Percentiles rank a stretch among this genome's conserved stretches.
phyloP scores from a whole-genome alignment of 2,113 vertebrate species.

The Tichodroma muraria region DNA sequence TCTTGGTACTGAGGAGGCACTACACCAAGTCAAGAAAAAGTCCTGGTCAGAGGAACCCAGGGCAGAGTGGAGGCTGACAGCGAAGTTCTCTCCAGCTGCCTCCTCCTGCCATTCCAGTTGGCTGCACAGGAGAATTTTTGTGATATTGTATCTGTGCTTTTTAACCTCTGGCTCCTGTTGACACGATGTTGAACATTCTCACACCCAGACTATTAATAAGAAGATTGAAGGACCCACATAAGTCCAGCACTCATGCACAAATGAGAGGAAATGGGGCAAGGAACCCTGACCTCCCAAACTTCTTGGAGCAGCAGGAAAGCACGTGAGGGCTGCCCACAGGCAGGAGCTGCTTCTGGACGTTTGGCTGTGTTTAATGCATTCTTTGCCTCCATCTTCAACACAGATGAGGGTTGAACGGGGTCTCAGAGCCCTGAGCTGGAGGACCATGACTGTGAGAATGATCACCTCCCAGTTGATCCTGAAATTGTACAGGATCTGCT shows the following conservation, averaged over 20 bases:
- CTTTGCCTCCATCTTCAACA: not conserved
- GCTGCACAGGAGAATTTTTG: not conserved
- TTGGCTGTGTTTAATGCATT: not conserved
- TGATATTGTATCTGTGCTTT: constrained; percentile 6
- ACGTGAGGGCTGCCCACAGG: not conserved
- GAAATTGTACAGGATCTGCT: not conserved
- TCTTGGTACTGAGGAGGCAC: not conserved
- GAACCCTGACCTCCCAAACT: not conserved
- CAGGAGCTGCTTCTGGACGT: not conserved
- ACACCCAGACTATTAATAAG: not conserved
- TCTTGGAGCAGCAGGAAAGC: not conserved
- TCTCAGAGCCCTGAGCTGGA: not conserved
- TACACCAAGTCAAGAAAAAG: not conserved
- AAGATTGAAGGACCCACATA: not conserved
- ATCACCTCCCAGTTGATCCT: not conserved
- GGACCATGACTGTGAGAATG: not conserved
- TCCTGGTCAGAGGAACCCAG: not conserved
- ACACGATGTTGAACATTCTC: not conserved
- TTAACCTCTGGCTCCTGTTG: not conserved
- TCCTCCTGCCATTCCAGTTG: not conserved
- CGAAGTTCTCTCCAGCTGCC: not conserved
- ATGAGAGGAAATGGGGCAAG: not conserved
- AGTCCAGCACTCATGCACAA: not conserved
- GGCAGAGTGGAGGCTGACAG: not conserved
- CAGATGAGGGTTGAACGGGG: accelerated